Evolutionary conservation across 2,113 vertebrate species (phyloP), one percentile per base, ranked within the genome.

Genomic region (Cochlearius cochlearius): DNA sequence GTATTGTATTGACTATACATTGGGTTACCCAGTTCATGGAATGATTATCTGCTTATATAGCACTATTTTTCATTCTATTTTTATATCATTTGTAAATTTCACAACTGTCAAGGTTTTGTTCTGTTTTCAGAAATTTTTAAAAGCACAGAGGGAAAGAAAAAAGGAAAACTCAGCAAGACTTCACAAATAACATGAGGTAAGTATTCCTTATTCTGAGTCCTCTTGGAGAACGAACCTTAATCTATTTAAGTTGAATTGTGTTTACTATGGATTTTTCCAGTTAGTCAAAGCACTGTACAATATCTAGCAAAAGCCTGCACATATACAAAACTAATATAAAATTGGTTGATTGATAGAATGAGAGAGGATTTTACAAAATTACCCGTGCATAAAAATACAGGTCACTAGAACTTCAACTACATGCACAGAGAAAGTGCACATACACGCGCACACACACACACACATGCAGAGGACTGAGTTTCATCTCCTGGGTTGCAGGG

Each of bases 371-470:
- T 59, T 77, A 59, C 43, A 32, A 68, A 55, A 59, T 41, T 23
- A 38, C 9, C 3, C 20, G 8, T 36, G 20, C 32, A 60, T 41
- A 50, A 78, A 87, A 69, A 30, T 17, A 36, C 21, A 87, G 32
- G 25, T 43, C 10, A 26, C 60, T 77, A 87, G 38, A 77, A 38
- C 21, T 59, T 50, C 62, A 39, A 4, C 60, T 49, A 50, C 8
- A 30, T 5, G 3, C 15, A 15, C 2, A 58, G 18, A n/a, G 50
- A 49, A 86, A 29, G 29, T 2, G 2, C 15, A 5, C 26, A 11
- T 14, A 5, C 6, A 5, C 7, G 2, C 55, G 36, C 13, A 21
- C 12, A 50, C 12, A 43, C 18, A 25, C 16, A 4, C 7, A 2
- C 41, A 45, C 16, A 26, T 12, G 41, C 15, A 45, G 29, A 38